Base-by-base conservation (phyloP, 2,888 invertebrate species). In the Troilus luridus region DNA sequence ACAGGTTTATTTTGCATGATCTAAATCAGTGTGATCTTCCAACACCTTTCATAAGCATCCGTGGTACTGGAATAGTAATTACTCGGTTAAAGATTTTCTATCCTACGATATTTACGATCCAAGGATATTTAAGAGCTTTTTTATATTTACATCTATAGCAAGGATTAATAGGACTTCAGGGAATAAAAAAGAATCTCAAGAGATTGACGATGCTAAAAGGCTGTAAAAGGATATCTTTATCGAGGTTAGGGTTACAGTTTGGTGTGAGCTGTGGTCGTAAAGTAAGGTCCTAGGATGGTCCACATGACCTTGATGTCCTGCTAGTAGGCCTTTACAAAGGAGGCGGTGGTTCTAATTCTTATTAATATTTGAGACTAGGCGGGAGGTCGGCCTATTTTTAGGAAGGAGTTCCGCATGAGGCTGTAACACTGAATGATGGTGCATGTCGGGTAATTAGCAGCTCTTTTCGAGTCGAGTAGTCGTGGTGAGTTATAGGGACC, bases 291-390 rank as follows among this genome's bases (percentile, higher is more conserved):
- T 9, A 10, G 64, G 64, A 64, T 64, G 64, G 64, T n/a, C 72
- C 24, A 24, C 67, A 14, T 12, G 24, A 9, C 67, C 67, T 67
- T 67, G 67, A 67, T 24, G 21, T 54, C 81, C 19, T 54, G 81
- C 81, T 19, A 41, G 54, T 9, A 0, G 21, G 54, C 21, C 41
- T 9, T 81, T 81, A 81, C 19, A 21, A 19, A 54, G 19, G 0
- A 19, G 85, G 12, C n/a, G 56, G 56, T 1, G 85, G n/a, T 85
- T 58, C 56, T 56, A 56, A 85, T 85, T 56, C 85, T 85, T 85
- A 85, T 85, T 85, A 85, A 85, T 85, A 85, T 85, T 81, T 85
- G 56, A 54, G 85, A n/a, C 85, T 85, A 10, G 56, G 85, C 85
- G 85, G 85, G 54, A 85, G 85, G 85, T 85, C 85, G 85, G 56